phyloP scores from a whole-genome alignment of 2,888 invertebrate genomes.

The Sinhomidia bicolor region DNA sequence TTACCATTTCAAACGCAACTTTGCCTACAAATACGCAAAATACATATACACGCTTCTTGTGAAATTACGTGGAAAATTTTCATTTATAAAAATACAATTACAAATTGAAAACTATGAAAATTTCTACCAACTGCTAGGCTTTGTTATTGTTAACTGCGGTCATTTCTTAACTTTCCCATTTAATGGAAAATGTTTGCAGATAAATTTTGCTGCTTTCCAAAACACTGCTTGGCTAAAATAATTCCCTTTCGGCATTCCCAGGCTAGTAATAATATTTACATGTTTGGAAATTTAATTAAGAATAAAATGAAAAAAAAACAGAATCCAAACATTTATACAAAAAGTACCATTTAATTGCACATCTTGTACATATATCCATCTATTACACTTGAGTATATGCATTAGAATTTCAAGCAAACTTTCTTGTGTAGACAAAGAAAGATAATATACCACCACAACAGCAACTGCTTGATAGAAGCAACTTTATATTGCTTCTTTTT shows the following conservation, averaged over 20 bases:
- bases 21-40: no score
- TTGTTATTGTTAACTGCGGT: neutral
- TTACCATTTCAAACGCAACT: no score
- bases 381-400: neutral
- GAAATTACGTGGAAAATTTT: no score
- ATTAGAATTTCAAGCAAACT: no score
- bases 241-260: neutral
- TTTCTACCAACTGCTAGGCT: no score
- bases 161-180: neutral
- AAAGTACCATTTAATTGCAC: no score
- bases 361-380: neutral
- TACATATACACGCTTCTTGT: no score
- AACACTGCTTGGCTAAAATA: no score
- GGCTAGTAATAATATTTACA: slow-evolving; percentile 20
- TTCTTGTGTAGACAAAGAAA: neutral
- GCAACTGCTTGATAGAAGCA: slow-evolving; percentile 16
- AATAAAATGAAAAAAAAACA: neutral
- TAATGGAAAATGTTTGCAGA: slow-evolving; percentile 7
- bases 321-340: neutral
- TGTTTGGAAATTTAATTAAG: slow-evolving; percentile 28
- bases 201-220: no score
- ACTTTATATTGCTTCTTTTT: neutral
- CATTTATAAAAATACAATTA: no score
- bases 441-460: slow-evolving; percentile 8
- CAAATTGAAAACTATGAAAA: no score